Percentiles rank a stretch among this genome's conserved stretches.
Evolutionary conservation across 2,888 invertebrate species (phyloP).

Genomic region (Rhaphigaster nebulosa): DNA sequence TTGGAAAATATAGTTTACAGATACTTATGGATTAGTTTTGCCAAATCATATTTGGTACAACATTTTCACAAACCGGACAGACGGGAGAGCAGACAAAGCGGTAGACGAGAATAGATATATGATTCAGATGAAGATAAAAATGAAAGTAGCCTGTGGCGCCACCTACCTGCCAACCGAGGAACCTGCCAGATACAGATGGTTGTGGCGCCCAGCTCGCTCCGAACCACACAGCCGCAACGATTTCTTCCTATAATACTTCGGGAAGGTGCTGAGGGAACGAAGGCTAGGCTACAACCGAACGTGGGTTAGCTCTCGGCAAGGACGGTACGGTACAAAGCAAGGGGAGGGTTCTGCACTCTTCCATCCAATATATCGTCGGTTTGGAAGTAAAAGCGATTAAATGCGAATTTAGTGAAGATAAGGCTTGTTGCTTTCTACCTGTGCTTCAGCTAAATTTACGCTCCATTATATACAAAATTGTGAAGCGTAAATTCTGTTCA

Average conservation of each 20-base stretch:
- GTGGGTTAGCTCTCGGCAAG: background rate
- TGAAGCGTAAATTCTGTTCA: too few relatives aligned
- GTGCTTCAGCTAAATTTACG: too few relatives aligned
- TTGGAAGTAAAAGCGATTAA: too few relatives aligned
- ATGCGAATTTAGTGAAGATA: too few relatives aligned
- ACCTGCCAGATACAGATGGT: constrained; percentile 6
- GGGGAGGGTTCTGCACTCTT: background rate
- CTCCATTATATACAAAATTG: too few relatives aligned
- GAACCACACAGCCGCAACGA: background rate
- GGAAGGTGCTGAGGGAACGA: background rate
- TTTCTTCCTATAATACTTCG: background rate
- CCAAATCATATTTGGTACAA: background rate
- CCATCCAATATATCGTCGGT: background rate
- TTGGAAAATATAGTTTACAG: background rate
- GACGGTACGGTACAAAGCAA: too few relatives aligned
- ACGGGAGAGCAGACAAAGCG: background rate
- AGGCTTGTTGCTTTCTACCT: too few relatives aligned
- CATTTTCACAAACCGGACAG: background rate
- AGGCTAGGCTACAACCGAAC: background rate
- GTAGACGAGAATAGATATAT: background rate
- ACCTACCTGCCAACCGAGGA: constrained; percentile 18
- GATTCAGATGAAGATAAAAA: constrained; percentile 40
- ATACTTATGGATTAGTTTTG: background rate
- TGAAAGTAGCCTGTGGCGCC: background rate
- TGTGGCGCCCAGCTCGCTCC: background rate